Evolutionary conservation across 2,797 vertebrate genomes (phyloP), one percentile per base, ranked within the genome.

Genomic region (Babyrousa celebensis): DNA sequence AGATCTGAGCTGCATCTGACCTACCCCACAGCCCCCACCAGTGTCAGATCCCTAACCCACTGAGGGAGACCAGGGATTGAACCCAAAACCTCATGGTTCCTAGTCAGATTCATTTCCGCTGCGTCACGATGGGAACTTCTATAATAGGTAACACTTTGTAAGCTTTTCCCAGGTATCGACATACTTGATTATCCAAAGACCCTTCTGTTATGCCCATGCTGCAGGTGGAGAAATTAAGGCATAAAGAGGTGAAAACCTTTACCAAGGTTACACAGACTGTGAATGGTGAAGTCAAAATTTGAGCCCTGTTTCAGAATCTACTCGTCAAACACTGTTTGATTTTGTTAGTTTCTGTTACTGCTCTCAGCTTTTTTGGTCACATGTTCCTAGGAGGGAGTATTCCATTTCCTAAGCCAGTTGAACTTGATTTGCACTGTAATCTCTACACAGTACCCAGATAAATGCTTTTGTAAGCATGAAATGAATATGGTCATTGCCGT

Each of bases 391-490:
- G 62, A 91, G 79, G 56, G 79, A 18, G 12, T 75, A 48, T 91
- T 87, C 77, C 77, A 9, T 65, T 89, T 93, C 92, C 94, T 80
- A 95, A 95, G 40, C 80, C 87, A 74, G 65, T 91, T 93, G 89
- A 95, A 85, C 87, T 77, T 78, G 60, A 91, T 86, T 72, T 68
- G 72, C 70, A 70, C 82, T 89, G 29, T 83, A 75, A 96, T 80
- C 87, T 72, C 70, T 43, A 0, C 67, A 54, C 18, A 52, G n/a
- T 95, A 65, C 58, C 60, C 72, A 89, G 78, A 63, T 95, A 82
- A 65, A n/a, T 62, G 56, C 90, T 95, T 89, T 92, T 95, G 72
- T 97, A 91, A 94, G 79, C 89, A 85, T 70, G 72, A 78, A 95
- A 88, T 85, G 56, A 63, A 86, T 92, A 43, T 15, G 32, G 52